Evolutionary conservation across 1,140 invertebrate species (phyloP), one percentile per base, ranked within the genome.

Genomic region (Steinernema feltiae): DNA sequence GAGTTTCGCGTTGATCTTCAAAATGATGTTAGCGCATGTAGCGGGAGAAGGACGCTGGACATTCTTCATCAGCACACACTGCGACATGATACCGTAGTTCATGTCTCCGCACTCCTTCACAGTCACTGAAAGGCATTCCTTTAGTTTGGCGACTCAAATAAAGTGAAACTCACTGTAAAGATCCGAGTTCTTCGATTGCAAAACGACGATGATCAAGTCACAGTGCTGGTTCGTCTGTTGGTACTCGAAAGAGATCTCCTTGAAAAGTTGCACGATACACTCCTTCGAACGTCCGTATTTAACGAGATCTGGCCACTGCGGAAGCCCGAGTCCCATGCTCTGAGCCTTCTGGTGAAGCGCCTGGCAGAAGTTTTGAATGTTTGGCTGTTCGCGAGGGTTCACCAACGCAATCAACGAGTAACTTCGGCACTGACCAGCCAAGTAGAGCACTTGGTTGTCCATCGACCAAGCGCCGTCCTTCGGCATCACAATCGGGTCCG

Each of bases 1-100:
- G 32, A 95, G 82, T 86, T 95, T 95, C 0, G 92, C 91, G 85
- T 92, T 92, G 0, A 95, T 90, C 88, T 96, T 95, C 0, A 93
- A 85, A 18, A 94, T 85, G 77, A 95, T 91, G 84, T 95, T 95
- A 0, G 86, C 81, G n/a, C 89, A 83, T 0, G 90, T 90, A 0
- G 90, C 77, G 27, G 83, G 80, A 88, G 70, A 70, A 48, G 76
- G 78, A 31, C 75, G 72, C 72, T 0, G 90, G 82, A 84, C 17
- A 91, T 94, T 72, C 71, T 80, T 30, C 87, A 84, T 83, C 63
- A 91, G 92, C 7, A 95, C 88, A 82, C 93, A 94, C 81, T 94
- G 93, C 0, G 93, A 94, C 18, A 93, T 83, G 48, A 93, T 88
- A 1, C 92, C 92, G 53, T 92, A 87, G 1, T 89, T 84, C 0